Conservation (phyloP, 2,888 invertebrate species). For the Dione juno region DNA sequence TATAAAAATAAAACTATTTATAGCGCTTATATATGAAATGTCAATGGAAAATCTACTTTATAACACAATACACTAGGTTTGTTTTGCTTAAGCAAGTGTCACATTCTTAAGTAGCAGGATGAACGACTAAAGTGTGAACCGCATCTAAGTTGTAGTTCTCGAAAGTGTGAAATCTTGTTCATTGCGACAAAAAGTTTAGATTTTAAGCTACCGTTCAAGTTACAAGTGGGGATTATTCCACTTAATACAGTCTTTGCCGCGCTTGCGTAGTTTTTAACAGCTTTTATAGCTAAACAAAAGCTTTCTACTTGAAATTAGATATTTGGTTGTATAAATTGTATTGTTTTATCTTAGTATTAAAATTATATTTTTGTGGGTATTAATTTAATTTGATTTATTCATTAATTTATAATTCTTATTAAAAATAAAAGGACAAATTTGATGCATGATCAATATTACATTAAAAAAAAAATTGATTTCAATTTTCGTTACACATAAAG, state of each 20-base stretch:
- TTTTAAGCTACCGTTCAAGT: constrained; percentile 41
- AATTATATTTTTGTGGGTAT: background rate
- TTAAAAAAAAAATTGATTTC: too few species aligned
- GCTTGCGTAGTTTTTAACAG: background rate
- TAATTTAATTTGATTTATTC: too few species aligned
- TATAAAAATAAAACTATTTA: constrained; percentile 13
- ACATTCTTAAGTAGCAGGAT: constrained; percentile 29
- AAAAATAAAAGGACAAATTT: too few species aligned
- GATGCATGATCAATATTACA: too few species aligned
- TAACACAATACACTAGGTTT: accelerated
- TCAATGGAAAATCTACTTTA: constrained; percentile 34
- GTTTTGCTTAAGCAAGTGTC: constrained; percentile 13
- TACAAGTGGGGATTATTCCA: constrained; percentile 15
- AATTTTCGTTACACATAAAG: too few species aligned
- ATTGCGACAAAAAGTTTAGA: constrained; percentile 58
- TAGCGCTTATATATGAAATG: background rate
- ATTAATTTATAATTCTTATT: too few species aligned
- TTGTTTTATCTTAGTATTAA: background rate
- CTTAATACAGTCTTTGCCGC: background rate
- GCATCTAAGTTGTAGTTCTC: constrained; percentile 55
- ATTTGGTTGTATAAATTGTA: background rate
- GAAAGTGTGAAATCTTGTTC: constrained; percentile 67
- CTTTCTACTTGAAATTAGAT: background rate
- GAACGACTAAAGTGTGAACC: constrained; percentile 52
- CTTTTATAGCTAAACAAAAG: background rate